A percentile compares a stretch with the other conserved stretches of the same genome.
These are phyloP conservation scores for Drosophila neocordata DNA, from an alignment of 1,140 invertebrate species.

Conservation along the genomic window DNA sequence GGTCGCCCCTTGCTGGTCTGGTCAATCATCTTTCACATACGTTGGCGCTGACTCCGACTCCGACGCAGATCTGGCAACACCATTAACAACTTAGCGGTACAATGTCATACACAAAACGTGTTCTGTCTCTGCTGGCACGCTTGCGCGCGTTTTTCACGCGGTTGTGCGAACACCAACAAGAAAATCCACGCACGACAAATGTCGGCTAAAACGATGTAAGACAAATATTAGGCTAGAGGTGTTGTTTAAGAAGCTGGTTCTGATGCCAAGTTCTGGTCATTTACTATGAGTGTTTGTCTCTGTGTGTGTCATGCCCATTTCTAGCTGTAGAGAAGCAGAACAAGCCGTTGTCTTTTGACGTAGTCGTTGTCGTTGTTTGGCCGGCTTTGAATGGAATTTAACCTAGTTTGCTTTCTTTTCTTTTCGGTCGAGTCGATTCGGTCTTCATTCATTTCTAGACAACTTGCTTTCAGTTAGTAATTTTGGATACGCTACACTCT, in stretches of 20 bases:
- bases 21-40: constrained; percentile 58
- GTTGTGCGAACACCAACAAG: constrained; percentile 47
- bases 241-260: constrained; percentile 42
- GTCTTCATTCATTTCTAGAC: constrained; percentile 46
- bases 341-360: constrained; percentile 35
- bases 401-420: constrained; percentile 76
- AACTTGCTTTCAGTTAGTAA: constrained; percentile 39
- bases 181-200: constrained; percentile 48
- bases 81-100: constrained; percentile 56
- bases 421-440: neutral
- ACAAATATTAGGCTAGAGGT: constrained; percentile 56
- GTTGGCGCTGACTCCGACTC: neutral
- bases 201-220: constrained; percentile 57
- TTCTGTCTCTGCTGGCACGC: constrained; percentile 47
- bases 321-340: constrained; percentile 29
- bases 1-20: constrained; percentile 21
- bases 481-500: constrained; percentile 41
- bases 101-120: constrained; percentile 63
- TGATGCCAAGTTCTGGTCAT: constrained; percentile 34
- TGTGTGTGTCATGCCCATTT: constrained; percentile 10
- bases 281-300: neutral
- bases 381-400: constrained; percentile 75
- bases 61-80: constrained; percentile 39
- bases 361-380: constrained; percentile 27
- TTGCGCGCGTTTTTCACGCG: constrained; percentile 48